Evolutionary conservation across 2,888 invertebrate genomes (phyloP), one percentile per base, ranked within the genome.

Genomic region (Agapetus fuscipes): DNA sequence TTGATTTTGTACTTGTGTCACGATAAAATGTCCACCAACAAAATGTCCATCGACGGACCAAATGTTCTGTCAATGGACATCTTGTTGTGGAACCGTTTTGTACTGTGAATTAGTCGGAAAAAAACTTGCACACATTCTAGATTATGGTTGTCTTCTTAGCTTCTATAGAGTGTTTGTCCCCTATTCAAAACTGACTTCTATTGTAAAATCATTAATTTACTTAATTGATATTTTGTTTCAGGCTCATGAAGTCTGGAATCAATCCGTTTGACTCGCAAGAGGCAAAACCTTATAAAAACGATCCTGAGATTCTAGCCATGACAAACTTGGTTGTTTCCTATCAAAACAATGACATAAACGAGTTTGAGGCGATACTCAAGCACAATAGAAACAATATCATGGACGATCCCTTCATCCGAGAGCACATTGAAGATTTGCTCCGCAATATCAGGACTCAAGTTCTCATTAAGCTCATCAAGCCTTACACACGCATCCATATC

Each of bases 201-300:
- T 30, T 10, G 17, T 10, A 33, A 17, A n/a, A 31, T 10, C 31
- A 10, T 24, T 3, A 14, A 28, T 15, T 26, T 31, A n/a, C 36
- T 51, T 48, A 1, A 20, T 20, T 20, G 20, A 20, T 20, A 20
- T 20, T 6, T 36, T 20, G 32, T 53, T 54, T 34, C 53, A 89
- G 88, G 89, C 71, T 97, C 49, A 98, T 97, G 95, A 96, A 97
- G 61, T 97, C 96, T 3, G 96, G 94, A 25, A 98, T 98, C 49
- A 98, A 98, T 68, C 98, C 98, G 1, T 98, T 98, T 62, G 98
- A 98, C 66, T 96, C 96, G 0, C 97, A 98, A 71, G 98, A 98
- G 70, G 97, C 97, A 0, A 98, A 98, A 59, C 97, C 98, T 0
- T 98, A 98, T 61, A 97, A 96, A 67, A 97, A 97, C 61, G 97